Conservation (phyloP, 2,888 invertebrate species). For the Hydraecia micacea region DNA sequence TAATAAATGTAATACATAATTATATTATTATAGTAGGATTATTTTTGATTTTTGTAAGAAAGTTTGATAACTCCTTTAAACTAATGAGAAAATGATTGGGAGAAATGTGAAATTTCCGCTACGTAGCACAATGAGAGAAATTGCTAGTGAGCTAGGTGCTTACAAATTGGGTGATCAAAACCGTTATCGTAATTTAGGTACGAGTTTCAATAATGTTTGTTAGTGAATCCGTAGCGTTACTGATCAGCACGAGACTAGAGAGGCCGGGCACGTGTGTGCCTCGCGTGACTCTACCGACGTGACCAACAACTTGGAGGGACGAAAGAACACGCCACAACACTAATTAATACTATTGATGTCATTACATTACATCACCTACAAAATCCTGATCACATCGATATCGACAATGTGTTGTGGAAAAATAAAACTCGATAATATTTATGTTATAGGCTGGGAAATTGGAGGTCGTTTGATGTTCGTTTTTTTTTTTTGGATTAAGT, state of each 20-base stretch:
- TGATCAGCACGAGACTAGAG: neutral
- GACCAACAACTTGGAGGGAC: conserved; percentile 17
- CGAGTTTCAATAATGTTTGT: conserved; percentile 25
- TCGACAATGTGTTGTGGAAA: neutral
- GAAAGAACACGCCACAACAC: neutral
- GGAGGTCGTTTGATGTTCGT: neutral
- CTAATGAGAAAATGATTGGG: conserved; percentile 35
- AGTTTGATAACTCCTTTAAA: conserved; percentile 11
- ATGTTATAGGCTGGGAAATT: neutral
- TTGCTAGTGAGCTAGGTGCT: neutral
- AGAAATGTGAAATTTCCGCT: conserved; percentile 1
- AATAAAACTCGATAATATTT: neutral
- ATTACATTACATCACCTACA: no score
- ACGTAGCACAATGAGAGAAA: conserved; percentile 23
- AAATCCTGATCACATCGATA: no score
- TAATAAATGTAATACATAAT: neutral
- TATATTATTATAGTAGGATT: neutral
- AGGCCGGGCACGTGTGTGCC: neutral
- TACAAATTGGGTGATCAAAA: conserved; percentile 28
- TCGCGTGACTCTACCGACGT: conserved; percentile 32
- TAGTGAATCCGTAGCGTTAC: conserved; percentile 37
- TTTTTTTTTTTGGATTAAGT: neutral
- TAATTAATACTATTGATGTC: no score
- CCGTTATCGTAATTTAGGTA: conserved; percentile 22
- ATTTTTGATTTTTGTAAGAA: conserved; percentile 4